These are phyloP conservation scores for Cyrtodaria siliqua DNA, from an alignment of 2,888 invertebrate genomes.

Conservation along the genomic window DNA sequence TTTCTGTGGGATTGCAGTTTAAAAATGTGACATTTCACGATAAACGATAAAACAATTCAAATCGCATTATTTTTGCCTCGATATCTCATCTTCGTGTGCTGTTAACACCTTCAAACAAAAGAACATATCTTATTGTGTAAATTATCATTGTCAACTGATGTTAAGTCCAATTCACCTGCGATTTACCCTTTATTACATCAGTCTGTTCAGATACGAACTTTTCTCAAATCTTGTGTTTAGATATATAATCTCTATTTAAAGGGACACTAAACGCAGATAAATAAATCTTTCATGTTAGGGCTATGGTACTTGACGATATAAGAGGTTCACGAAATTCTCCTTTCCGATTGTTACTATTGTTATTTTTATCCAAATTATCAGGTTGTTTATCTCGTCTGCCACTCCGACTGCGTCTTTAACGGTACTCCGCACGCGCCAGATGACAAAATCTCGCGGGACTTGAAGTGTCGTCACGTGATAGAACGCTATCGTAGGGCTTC, in stretches of 20 bases:
- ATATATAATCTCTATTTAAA: slow-evolving; percentile 41
- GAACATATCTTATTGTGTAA: neutral
- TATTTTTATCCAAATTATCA: slow-evolving; percentile 49
- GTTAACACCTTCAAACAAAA: slow-evolving; percentile 4
- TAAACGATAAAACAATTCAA: neutral
- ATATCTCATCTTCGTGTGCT: slow-evolving; percentile 1
- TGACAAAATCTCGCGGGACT: slow-evolving; percentile 62
- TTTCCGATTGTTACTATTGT: slow-evolving; percentile 24
- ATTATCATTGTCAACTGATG: neutral
- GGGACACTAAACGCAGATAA: slow-evolving; percentile 44
- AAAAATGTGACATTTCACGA: neutral
- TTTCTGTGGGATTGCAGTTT: too few relatives aligned
- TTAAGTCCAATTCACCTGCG: slow-evolving; percentile 37
- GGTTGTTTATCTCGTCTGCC: slow-evolving; percentile 27
- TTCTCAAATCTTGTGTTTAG: slow-evolving; percentile 48
- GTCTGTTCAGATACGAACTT: slow-evolving; percentile 40
- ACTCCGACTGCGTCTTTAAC: slow-evolving; percentile 30
- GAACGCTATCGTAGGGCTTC: slow-evolving; percentile 25
- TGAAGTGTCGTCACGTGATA: slow-evolving; percentile 48
- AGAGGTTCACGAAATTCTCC: slow-evolving; percentile 31
- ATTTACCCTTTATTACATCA: slow-evolving; percentile 19
- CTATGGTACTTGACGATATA: slow-evolving; percentile 29
- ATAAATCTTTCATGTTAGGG: slow-evolving; percentile 44
- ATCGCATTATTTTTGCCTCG: neutral
- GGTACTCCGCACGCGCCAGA: slow-evolving; percentile 62